Base-by-base conservation (phyloP, 2,797 vertebrate genomes). In the Manis crassicaudata region DNA sequence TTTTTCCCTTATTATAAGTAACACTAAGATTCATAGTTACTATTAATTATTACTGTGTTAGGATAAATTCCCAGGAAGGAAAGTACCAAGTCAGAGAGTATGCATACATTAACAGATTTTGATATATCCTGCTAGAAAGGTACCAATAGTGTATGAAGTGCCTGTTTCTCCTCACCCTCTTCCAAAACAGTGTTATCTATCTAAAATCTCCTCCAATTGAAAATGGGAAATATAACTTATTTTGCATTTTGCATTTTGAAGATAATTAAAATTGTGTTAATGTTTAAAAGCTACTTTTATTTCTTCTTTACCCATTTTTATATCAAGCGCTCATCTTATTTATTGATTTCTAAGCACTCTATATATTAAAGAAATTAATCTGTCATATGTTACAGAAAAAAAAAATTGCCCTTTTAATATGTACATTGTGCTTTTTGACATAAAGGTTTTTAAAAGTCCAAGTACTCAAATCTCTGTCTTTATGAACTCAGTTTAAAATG, bases 351-450 rank as follows among this genome's bases (percentile, higher is more conserved):
- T 65, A 79, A 94, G 50, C 32, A 76, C 1, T 62, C 52, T 72
- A 7, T 60, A 85, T 73, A 81, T 77, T 93, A 90, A 95, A n/a
- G 16, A 95, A 97, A 96, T 90, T 72, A 87, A 97, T 77, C 46
- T 91, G 40, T 20, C 40, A 75, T 23, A 84, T 14, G 10, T n/a
- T 90, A 2, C 7, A 50, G 79, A 97, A 90, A 87, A 87, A 94
- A 95, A 87, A 32, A 92, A 73, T 40, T 88, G 52, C 18, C 63
- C 50, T 58, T 46, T 82, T 94, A 56, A 56, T 80, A 82, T 83
- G 18, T 46, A 94, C 37, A 70, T 12, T 73, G 25, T 91, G 35
- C 18, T 81, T 96, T 97, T 52, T 52, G 63, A 88, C 43, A 85
- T 65, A 50, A 93, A 58, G 3, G 25, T 88, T 94, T 90, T 84